Conservation (phyloP, 2,888 invertebrate genomes). For the Gymnosoma rotundatum region DNA sequence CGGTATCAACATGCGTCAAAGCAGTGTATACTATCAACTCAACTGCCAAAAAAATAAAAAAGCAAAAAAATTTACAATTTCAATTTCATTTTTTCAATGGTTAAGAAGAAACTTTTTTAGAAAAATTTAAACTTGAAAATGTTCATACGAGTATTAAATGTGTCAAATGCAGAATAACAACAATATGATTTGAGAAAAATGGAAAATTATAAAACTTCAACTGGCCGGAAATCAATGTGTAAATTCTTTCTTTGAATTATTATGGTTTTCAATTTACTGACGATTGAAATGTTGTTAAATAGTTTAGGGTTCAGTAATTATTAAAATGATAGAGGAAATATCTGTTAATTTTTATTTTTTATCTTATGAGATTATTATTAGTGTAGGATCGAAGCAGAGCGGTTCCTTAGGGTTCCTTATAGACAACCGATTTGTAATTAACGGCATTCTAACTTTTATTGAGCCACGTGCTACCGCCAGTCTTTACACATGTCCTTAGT, state of each 20-base stretch:
- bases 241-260: constrained; percentile 25
- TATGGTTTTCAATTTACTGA: constrained; percentile 18
- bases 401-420: too few relatives aligned
- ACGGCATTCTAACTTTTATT: too few relatives aligned
- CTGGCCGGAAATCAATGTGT: constrained; percentile 50
- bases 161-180: not conserved
- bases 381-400: too few relatives aligned
- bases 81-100: not conserved
- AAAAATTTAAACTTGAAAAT: not conserved
- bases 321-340: too few relatives aligned
- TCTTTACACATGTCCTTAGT: too few relatives aligned
- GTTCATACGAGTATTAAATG: not conserved
- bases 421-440: too few relatives aligned
- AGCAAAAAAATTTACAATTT: constrained; percentile 5
- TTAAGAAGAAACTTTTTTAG: not conserved
- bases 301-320: constrained; percentile 13
- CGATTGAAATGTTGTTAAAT: constrained; percentile 55
- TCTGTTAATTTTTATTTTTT: too few relatives aligned
- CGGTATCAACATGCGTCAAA: not conserved
- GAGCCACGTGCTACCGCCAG: too few relatives aligned
- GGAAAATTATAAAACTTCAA: constrained; percentile 34
- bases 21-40: not conserved
- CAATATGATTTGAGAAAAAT: not conserved
- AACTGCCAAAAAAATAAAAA: not conserved
- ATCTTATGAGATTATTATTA: too few relatives aligned